Conservation (phyloP, 1,140 invertebrate genomes). For the Melitaea cinxia region DNA sequence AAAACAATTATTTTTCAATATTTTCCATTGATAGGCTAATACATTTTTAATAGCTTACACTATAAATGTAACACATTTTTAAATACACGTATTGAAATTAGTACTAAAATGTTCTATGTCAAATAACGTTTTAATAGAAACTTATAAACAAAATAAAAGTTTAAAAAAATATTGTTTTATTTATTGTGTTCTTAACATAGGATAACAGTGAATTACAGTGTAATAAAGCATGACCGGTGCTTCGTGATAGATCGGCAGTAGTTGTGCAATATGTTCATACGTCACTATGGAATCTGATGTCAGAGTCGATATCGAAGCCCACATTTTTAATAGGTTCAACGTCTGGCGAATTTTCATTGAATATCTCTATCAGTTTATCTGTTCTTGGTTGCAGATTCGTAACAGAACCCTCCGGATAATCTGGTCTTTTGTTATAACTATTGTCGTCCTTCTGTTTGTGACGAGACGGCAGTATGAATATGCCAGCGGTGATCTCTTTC, state of each 20-base stretch:
- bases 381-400: conserved; percentile 49
- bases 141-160: background rate
- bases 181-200: background rate
- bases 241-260: conserved; percentile 28
- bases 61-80: too few relatives aligned
- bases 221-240: conserved; percentile 29
- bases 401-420: conserved; percentile 66
- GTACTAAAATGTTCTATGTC: too few relatives aligned
- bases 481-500: conserved; percentile 53
- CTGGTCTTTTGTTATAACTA: conserved; percentile 59
- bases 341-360: conserved; percentile 52
- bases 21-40: too few relatives aligned
- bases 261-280: conserved; percentile 51
- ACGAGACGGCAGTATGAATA: conserved; percentile 63
- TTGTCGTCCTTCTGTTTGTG: conserved; percentile 60
- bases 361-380: conserved; percentile 66
- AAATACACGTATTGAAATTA: too few relatives aligned
- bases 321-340: conserved; percentile 51
- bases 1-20: too few relatives aligned
- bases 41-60: too few relatives aligned
- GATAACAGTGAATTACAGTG: conserved; percentile 19
- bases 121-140: background rate
- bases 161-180: background rate
- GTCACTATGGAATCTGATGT: conserved; percentile 51
- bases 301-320: conserved; percentile 47